phyloP scores from a whole-genome alignment of 92 coral and sea anemone genomes.

The Muricea muricata region DNA sequence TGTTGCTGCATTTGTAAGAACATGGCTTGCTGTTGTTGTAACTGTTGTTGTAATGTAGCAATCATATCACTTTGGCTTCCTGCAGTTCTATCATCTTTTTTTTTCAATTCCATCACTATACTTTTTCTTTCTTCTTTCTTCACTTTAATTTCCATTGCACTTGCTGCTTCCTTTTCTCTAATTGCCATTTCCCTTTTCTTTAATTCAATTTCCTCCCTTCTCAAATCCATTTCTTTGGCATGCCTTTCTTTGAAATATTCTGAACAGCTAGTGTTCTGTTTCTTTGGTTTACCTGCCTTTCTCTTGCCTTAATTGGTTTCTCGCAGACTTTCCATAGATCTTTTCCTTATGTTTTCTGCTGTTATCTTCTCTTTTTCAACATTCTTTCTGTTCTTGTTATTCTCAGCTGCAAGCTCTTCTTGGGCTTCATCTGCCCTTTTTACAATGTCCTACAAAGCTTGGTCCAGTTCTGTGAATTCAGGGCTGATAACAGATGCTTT shows the following conservation, averaged over 20 bases:
- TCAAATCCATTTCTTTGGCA: conserved; percentile 8
- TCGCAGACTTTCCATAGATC: conserved; percentile 7
- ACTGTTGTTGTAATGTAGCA: conserved; percentile 35
- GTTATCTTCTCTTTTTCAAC: conserved; percentile 18
- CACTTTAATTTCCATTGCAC: neutral
- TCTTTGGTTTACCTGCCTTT: neutral
- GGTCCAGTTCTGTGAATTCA: conserved; percentile 21
- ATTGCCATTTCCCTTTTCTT: conserved; percentile 31
- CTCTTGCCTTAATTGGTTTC: conserved; percentile 22
- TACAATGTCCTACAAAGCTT: conserved; percentile 19
- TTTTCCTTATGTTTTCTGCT: conserved; percentile 21
- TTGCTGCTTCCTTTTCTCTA: conserved; percentile 11
- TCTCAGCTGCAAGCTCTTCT: neutral
- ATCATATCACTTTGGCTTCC: conserved; percentile 16
- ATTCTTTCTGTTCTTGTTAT: neutral
- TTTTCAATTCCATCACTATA: neutral
- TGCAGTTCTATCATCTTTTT: neutral
- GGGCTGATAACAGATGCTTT: conserved; percentile 27
- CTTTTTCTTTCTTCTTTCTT: conserved; percentile 20
- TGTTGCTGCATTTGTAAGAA: conserved; percentile 27
- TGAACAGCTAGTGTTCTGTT: neutral
- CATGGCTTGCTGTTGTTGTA: conserved; percentile 24
- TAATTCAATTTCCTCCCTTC: conserved; percentile 11
- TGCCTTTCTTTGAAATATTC: conserved; percentile 29
- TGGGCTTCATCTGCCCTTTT: neutral